Base-by-base conservation (phyloP, 92 coral and sea anemone species). In the Bergia sp. region DNA sequence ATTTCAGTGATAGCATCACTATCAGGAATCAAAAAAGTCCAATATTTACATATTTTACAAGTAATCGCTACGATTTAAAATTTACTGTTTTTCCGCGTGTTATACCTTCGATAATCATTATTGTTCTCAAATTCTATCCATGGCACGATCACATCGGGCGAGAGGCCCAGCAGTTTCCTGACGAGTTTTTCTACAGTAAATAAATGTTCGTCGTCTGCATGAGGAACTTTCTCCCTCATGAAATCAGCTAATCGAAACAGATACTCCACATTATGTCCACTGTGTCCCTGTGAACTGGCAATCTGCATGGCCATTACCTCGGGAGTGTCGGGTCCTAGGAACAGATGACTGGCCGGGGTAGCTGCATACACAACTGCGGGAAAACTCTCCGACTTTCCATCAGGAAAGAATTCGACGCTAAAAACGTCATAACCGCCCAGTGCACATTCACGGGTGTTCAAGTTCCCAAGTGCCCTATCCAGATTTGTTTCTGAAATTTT, bases 221-320 rank as follows among this genome's bases (percentile, higher is more conserved):
- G 89, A 0, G 98, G 96, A 0, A 89, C 98, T 90, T 93, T 91
- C 40, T 93, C 94, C 44, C 94, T 86, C 98, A 95, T 95, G 77
- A 95, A 95, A 53, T 93, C 95, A 21, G 94, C 96, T 73, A 96
- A 88, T 5, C 98, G 95, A 88, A 92, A 79, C 37, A 96, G 88
- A 71, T 96, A 96, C 61, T 96, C 99, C 4, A 94, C 91, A 73
- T 96, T 96, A 4, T 90, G 95, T 8, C 99, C 99, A 82, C 95
- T 76, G 10, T 91, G 89, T 7, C 99, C 99, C 38, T 86, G 89
- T 0, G 98, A 93, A 7, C 91, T 79, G 12, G 90, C 95, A 21
- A 96, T 96, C 81, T 95, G 98, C 49, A 67, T 69, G 0, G 98
- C 99, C 23, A 94, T 88, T 42, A 90, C 86, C 79, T 91, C 94